These are phyloP conservation scores for Ptychobarbus kaznakovi DNA, from an alignment of 2,797 vertebrate genomes.

Conservation along the genomic window DNA sequence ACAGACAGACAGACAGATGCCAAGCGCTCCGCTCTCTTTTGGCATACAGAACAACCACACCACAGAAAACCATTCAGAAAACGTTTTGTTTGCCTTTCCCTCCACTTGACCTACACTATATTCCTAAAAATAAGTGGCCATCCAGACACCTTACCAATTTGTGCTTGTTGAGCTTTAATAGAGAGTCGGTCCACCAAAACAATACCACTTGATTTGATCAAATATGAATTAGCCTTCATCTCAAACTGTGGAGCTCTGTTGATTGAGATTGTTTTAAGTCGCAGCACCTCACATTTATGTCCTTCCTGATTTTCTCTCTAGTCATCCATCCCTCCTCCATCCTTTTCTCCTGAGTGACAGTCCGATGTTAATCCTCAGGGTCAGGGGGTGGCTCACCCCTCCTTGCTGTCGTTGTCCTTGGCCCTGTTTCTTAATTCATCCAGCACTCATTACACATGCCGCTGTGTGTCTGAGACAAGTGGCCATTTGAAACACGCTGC, in stretches of 20 bases:
- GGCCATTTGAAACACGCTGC: constrained; percentile 59
- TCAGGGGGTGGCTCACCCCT: constrained; percentile 54
- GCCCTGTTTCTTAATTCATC: constrained; percentile 57
- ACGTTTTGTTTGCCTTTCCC: not conserved
- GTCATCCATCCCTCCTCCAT: constrained; percentile 17
- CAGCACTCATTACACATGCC: constrained; percentile 59
- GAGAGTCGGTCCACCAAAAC: not conserved
- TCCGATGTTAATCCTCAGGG: constrained; percentile 58
- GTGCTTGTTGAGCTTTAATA: not conserved
- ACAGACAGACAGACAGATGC: constrained; percentile 53
- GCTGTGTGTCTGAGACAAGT: constrained; percentile 58
- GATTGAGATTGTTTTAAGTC: not conserved
- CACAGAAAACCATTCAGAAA: constrained; percentile 9
- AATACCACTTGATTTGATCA: not conserved
- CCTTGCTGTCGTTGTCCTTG: constrained; percentile 48
- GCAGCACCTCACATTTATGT: not conserved
- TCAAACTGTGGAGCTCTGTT: no score
- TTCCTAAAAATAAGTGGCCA: not conserved
- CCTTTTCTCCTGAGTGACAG: constrained; percentile 51
- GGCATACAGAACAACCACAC: constrained; percentile 47
- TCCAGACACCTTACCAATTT: not conserved
- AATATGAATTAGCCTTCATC: no score
- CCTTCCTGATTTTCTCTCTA: constrained; percentile 16
- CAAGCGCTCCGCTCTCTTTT: constrained; percentile 42
- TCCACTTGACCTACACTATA: not conserved